phyloP scores from a whole-genome alignment of 2,113 vertebrate genomes.

The Aspidoscelis tigris region DNA sequence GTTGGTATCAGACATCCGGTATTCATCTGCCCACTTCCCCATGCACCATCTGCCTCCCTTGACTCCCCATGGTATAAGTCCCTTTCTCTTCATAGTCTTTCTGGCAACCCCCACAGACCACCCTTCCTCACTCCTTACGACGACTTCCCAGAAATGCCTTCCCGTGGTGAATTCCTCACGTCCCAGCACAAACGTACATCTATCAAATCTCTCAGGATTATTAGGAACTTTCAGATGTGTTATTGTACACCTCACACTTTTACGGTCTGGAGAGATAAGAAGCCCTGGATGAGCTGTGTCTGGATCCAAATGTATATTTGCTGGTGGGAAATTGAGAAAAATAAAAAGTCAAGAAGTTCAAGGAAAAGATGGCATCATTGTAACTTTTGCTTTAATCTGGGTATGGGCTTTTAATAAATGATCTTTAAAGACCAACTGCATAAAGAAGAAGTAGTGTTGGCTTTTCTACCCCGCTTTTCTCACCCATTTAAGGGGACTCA shows the following conservation, averaged over 20 bases:
- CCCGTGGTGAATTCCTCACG: not conserved
- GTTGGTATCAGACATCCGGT: not conserved
- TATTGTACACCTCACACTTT: not conserved
- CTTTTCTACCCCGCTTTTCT: too few species aligned
- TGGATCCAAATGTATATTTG: not conserved
- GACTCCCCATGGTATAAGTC: accelerated
- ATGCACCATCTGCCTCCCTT: not conserved
- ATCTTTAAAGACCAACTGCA: too few species aligned
- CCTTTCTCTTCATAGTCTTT: not conserved
- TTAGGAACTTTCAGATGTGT: not conserved
- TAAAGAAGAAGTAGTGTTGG: too few species aligned
- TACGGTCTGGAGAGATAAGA: not conserved
- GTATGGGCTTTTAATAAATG: too few species aligned
- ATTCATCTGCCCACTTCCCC: accelerated
- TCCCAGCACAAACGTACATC: not conserved
- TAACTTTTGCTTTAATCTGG: too few species aligned
- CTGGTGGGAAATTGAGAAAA: not conserved
- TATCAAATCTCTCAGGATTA: not conserved
- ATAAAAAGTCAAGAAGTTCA: not conserved
- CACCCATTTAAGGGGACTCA: too few species aligned
- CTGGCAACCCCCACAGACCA: not conserved
- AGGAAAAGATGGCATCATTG: not conserved
- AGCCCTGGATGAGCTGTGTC: not conserved
- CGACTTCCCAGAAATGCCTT: not conserved
- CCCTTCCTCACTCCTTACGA: not conserved